phyloP scores from a whole-genome alignment of 2,113 vertebrate genomes.

The Zosterops hypoxanthus region DNA sequence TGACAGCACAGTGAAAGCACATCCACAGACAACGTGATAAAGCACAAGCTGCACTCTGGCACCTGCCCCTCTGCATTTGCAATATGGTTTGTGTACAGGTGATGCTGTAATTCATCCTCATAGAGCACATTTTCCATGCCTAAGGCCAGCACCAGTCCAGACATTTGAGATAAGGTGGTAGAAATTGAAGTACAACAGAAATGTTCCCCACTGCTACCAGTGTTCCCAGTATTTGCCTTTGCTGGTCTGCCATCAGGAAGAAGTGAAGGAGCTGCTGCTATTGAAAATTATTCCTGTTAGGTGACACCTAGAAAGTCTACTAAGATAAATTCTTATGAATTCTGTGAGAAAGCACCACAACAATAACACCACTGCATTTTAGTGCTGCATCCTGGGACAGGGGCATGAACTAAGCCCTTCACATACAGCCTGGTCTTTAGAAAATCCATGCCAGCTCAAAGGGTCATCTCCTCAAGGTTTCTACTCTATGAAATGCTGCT shows the following conservation, averaged over 20 bases:
- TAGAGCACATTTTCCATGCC: neutral
- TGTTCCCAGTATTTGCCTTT: neutral
- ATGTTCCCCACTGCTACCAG: neutral
- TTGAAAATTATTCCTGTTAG: neutral
- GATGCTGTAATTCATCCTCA: neutral
- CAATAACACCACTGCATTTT: neutral
- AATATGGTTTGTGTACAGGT: neutral
- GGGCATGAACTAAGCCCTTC: neutral
- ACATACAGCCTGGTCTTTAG: neutral
- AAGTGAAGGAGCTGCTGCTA: neutral
- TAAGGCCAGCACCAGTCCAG: neutral
- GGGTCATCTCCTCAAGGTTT: neutral
- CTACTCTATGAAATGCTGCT: neutral
- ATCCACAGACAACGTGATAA: accelerated
- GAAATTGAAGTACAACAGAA: neutral
- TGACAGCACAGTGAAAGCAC: neutral
- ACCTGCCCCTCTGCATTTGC: neutral
- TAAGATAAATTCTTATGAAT: neutral
- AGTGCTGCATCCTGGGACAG: no score
- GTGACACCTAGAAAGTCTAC: neutral
- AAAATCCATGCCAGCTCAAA: neutral
- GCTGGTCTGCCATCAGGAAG: neutral
- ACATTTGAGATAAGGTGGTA: neutral
- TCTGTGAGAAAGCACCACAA: neutral
- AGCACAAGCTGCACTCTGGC: neutral